Evolutionary conservation across 2,797 vertebrate genomes (phyloP), one percentile per base, ranked within the genome.

Genomic region (Pangasius krempfi): DNA sequence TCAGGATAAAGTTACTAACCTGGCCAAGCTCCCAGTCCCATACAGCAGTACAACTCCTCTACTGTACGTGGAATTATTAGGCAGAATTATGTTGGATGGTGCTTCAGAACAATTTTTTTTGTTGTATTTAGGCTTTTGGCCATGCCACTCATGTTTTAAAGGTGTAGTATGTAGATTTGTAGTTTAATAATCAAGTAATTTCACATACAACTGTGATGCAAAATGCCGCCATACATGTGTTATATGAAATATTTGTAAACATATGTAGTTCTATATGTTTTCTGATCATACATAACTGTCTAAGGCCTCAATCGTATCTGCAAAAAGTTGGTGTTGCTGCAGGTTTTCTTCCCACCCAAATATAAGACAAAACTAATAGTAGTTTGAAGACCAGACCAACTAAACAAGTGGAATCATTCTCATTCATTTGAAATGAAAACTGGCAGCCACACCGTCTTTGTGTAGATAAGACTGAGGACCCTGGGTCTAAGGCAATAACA

Each of bases 1-100:
- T 62, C 44, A 80, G 88, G 86, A 47, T 91, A 44, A 72, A 68
- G 89, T 92, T 92, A 88, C 87, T 47, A 50, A 85, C 25, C 18
- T 10, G n/a, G 64, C 58, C 27, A 79, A 72, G 47, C 60, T 52
- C 73, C 44, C 62, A 80, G 50, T 70, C 64, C 56, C 27, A 50
- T 68, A 54, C 14, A 54, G n/a, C n/a, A 70, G 62, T 5, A 60
- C 30, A 85, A 4, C 20, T 33, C 5, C 7, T 60, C 27, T 54
- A 30, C 33, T 88, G n/a, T 82, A 70, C 54, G 10, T 30, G 33
- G 81, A 37, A 37, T 83, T 47, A 58, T 30, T 83, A 72, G 20
- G 8, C 18, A 44, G 40, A 56, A 30, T 52, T 25, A 14, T 47
- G 37, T 12, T 58, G 6, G 56, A 78, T 80, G 16, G 30, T 62